phyloP scores from a whole-genome alignment of 2,797 vertebrate genomes.

The Crenichthys baileyi region DNA sequence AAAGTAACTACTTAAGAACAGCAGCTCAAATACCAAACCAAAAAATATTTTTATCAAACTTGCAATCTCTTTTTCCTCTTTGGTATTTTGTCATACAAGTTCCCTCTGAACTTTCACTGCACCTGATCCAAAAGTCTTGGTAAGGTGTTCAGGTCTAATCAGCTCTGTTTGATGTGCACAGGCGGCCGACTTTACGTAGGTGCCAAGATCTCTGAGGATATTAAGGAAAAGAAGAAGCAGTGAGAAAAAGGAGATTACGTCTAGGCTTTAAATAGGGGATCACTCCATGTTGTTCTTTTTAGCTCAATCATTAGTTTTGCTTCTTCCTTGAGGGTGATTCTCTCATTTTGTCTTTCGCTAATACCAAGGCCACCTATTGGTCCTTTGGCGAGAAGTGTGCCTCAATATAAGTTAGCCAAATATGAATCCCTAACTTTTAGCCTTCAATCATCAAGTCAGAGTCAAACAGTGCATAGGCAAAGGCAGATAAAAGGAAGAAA shows the following conservation, averaged over 20 bases:
- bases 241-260: conserved; percentile 69
- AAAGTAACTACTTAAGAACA: conserved; percentile 27
- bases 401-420: conserved; percentile 52
- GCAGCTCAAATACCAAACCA: conserved; percentile 17
- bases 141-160: conserved; percentile 71
- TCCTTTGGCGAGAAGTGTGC: conserved; percentile 42
- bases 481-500: no score
- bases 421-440: conserved; percentile 34
- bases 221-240: conserved; percentile 57
- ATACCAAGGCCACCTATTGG: conserved; percentile 44
- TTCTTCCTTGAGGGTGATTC: conserved; percentile 56
- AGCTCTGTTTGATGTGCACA: conserved; percentile 64
- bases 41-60: conserved; percentile 20
- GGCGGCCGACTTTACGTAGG: conserved; percentile 58
- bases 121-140: conserved; percentile 53
- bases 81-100: conserved; percentile 31
- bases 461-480: conserved; percentile 19
- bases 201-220: conserved; percentile 72
- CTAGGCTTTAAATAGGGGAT: conserved; percentile 77
- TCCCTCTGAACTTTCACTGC: conserved; percentile 57
- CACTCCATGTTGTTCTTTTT: conserved; percentile 78
- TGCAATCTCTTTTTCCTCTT: conserved; percentile 15
- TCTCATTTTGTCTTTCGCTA: conserved; percentile 53
- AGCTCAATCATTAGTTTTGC: conserved; percentile 75
- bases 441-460: conserved; percentile 29